Evolutionary conservation across 2,113 vertebrate genomes (phyloP), one percentile per base, ranked within the genome.

Genomic region (Lynx canadensis): DNA sequence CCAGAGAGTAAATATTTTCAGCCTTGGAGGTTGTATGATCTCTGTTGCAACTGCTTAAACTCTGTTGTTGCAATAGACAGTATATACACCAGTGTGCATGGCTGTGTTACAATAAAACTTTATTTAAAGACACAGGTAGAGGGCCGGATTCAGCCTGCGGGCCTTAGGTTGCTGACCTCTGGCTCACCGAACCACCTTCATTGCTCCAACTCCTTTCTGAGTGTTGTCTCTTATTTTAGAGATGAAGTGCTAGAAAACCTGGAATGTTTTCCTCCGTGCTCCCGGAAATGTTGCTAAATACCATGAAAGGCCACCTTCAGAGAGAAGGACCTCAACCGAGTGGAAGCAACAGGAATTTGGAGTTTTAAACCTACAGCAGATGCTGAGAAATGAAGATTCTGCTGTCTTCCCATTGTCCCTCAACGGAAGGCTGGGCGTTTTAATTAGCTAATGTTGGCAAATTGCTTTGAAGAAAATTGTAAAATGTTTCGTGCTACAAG

Each of bases 361-460:
- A 83, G 80, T 93, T 91, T 68, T 48, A 57, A 86, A 74, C 89
- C 74, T 50, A 8, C 8, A 68, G 74, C 92, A 93, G 96, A 80
- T 96, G 89, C 94, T 69, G 87, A 81, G 95, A 96, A 89, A 81
- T 36, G 83, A 65, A 19, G 29, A 94, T 73, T 74, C 57, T 13
- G 11, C 84, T 50, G 71, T 93, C 85, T 97, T 60, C 91, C 63
- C 83, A 48, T 16, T 89, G 71, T 45, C 96, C 95, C 89, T 84
- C 89, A 5, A 0, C 63, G 92, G 92, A 96, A 94, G 89, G 93
- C 97, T 84, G 95, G 95, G 96, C 71, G 80, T 98, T 97, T 97
- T 96, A 96, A 97, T 98, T 97, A 97, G 97, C 89, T 95, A 96
- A 97, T 96, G 97, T 97, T 92, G 94, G 97, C 97, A 97, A 98